Evolutionary conservation across 1,140 invertebrate species (phyloP).

Genomic region (Aradophagus sp.): DNA sequence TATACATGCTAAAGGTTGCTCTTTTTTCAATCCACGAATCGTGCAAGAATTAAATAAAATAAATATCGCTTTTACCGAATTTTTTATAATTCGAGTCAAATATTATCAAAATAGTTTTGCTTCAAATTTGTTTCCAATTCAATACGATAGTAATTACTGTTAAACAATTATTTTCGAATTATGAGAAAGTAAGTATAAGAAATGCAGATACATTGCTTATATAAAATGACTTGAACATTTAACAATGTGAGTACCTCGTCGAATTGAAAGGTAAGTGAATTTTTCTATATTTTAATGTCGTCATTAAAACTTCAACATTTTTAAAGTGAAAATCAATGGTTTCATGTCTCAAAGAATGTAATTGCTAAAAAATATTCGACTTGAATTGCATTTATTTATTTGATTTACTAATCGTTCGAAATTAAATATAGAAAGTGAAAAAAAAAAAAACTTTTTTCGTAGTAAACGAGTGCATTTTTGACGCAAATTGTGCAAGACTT

Average conservation of each 20-base stretch:
- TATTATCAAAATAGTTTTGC: too few relatives aligned
- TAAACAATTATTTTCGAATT: conserved; percentile 5
- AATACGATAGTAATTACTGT: too few relatives aligned
- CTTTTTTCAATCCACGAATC: conserved; percentile 41
- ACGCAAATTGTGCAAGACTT: conserved; percentile 57
- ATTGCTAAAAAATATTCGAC: conserved; percentile 12
- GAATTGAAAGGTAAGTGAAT: conserved; percentile 37
- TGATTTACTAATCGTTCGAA: conserved; percentile 8
- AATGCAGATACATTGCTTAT: conserved; percentile 14
- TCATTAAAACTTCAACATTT: conserved; percentile 9
- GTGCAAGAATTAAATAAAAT: too few relatives aligned
- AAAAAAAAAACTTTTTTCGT: conserved; percentile 13
- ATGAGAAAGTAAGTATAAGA: conserved; percentile 15
- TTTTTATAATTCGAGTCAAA: too few relatives aligned
- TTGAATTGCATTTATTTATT: conserved; percentile 11
- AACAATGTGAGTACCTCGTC: conserved; percentile 7
- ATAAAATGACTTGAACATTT: conserved; percentile 2
- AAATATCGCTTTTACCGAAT: too few relatives aligned
- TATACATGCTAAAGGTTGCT: conserved; percentile 56
- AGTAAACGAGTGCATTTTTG: conserved; percentile 21
- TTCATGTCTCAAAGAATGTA: conserved; percentile 15
- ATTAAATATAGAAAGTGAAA: not conserved
- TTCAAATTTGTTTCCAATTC: too few relatives aligned
- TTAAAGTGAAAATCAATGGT: conserved; percentile 35
- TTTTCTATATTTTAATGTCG: conserved; percentile 31